A percentile compares a stretch with the other conserved stretches of the same genome.
These are phyloP conservation scores for Leucania comma DNA, from an alignment of 2,888 invertebrate species.

Conservation along the genomic window DNA sequence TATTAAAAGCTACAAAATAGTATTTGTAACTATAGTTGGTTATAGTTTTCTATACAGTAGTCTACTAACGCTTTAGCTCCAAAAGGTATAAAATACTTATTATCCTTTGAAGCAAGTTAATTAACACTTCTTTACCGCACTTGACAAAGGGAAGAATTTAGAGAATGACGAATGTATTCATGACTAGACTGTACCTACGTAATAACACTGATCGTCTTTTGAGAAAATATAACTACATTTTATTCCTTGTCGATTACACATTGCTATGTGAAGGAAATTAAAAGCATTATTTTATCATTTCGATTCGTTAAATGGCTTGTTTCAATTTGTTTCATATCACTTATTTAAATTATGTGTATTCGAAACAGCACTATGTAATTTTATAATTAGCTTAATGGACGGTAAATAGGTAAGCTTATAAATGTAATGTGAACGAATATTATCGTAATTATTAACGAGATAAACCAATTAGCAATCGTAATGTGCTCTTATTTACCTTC, in stretches of 20 bases:
- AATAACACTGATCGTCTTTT: constrained; percentile 27
- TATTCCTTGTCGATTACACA: constrained; percentile 24
- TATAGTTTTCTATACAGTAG: not conserved
- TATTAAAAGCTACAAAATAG: too few species aligned
- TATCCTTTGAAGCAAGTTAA: too few species aligned
- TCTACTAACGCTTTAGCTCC: not conserved
- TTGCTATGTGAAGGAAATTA: constrained; percentile 5
- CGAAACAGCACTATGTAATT: not conserved
- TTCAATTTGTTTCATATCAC: constrained; percentile 26
- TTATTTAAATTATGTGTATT: constrained; percentile 26
- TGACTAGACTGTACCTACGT: constrained; percentile 3
- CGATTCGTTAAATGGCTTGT: constrained; percentile 3
- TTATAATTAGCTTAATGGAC: constrained; percentile 13
- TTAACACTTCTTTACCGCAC: too few species aligned
- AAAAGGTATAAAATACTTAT: not conserved
- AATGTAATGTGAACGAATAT: constrained; percentile 2
- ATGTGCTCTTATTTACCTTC: not conserved
- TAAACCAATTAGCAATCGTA: not conserved
- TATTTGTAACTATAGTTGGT: not conserved
- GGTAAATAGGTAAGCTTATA: not conserved
- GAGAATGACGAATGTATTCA: not conserved
- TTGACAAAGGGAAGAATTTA: not conserved
- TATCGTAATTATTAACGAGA: not conserved
- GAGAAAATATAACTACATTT: constrained; percentile 25
- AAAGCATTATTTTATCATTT: constrained; percentile 30